Evolutionary conservation across 2,113 vertebrate genomes (phyloP).

Genomic region (Neodon shergylaensis): DNA sequence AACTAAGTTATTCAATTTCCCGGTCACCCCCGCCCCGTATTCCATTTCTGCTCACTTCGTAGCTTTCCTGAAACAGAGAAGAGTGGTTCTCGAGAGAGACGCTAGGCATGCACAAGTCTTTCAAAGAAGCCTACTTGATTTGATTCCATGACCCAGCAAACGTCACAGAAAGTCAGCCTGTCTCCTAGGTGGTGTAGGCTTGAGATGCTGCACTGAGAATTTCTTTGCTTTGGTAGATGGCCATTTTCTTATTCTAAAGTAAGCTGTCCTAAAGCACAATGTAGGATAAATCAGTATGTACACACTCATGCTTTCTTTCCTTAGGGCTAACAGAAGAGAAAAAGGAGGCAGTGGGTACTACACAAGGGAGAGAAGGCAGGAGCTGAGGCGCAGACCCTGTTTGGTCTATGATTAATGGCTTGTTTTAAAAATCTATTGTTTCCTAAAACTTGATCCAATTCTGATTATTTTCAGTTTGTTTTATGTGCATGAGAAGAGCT

Average conservation of each 20-base stretch:
- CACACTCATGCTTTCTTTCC: background rate
- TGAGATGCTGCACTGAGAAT: background rate
- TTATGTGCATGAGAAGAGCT: slow-evolving; percentile 39
- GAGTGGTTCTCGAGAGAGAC: background rate
- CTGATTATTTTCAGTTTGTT: slow-evolving; percentile 58
- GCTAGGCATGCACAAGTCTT: background rate
- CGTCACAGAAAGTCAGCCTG: background rate
- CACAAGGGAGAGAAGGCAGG: background rate
- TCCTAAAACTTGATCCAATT: slow-evolving; percentile 33
- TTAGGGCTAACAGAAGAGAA: background rate
- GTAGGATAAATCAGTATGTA: slow-evolving; percentile 26
- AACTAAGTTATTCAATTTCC: slow-evolving; percentile 78
- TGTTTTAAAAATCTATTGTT: slow-evolving; percentile 14
- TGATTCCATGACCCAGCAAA: background rate
- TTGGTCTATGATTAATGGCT: slow-evolving; percentile 1
- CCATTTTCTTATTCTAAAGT: slow-evolving; percentile 4
- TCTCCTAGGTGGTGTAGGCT: background rate
- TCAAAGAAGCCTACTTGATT: background rate
- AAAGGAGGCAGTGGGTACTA: background rate
- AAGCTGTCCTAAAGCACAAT: background rate
- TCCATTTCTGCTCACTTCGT: slow-evolving; percentile 70
- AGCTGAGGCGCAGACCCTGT: background rate
- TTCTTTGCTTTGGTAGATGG: slow-evolving; percentile 16
- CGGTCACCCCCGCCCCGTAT: background rate
- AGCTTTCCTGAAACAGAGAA: slow-evolving; percentile 71